phyloP scores from a whole-genome alignment of 2,888 invertebrate genomes.

The Drosophila mercatorum region DNA sequence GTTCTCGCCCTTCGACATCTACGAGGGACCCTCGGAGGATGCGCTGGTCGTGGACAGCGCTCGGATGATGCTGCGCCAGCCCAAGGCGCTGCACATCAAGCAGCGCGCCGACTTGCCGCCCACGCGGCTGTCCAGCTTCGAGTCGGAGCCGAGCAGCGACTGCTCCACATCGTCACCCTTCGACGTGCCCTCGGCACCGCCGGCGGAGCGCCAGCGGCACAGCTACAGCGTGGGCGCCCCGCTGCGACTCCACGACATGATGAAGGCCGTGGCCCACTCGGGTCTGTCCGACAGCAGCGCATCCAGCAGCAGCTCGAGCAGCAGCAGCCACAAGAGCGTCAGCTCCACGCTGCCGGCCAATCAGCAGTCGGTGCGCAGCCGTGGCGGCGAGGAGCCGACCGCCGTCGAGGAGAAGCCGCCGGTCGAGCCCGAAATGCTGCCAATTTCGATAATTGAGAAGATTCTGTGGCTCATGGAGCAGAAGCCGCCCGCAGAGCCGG shows the following conservation, averaged over 20 bases:
- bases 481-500: background rate
- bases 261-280: slow-evolving; percentile 42
- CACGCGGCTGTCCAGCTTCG: slow-evolving; percentile 27
- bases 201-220: background rate
- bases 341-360: slow-evolving; percentile 22
- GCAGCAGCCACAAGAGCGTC: slow-evolving; percentile 24
- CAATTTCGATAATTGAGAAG: slow-evolving; percentile 15
- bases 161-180: slow-evolving; percentile 23
- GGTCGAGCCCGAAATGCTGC: background rate
- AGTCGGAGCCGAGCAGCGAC: slow-evolving; percentile 37
- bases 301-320: slow-evolving; percentile 44
- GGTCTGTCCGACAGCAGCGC: slow-evolving; percentile 40
- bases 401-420: slow-evolving; percentile 2
- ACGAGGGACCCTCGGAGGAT: slow-evolving; percentile 69
- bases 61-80: slow-evolving; percentile 34
- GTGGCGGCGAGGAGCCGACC: slow-evolving; percentile 30
- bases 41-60: slow-evolving; percentile 53
- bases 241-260: slow-evolving; percentile 26
- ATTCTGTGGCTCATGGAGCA: slow-evolving; percentile 28
- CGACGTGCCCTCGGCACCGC: slow-evolving; percentile 29
- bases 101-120: slow-evolving; percentile 35
- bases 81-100: slow-evolving; percentile 35
- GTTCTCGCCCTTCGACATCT: slow-evolving; percentile 57
- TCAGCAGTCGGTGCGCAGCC: slow-evolving; percentile 28
- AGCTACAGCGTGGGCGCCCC: slow-evolving; percentile 17